Conservation (phyloP, 2,888 invertebrate species). For the Drosophila neotestacea region DNA sequence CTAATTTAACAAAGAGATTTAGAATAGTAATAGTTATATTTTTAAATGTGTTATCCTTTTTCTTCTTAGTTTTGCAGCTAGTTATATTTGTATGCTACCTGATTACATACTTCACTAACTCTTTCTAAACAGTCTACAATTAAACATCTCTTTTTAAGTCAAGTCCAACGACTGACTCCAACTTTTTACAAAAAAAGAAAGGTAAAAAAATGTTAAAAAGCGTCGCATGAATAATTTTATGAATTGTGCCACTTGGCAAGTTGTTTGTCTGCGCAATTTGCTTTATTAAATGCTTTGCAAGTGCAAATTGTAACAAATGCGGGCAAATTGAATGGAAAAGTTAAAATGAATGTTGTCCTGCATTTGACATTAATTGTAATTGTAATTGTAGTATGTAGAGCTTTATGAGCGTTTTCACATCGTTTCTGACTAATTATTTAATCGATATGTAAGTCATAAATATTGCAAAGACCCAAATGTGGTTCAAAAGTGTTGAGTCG, state of each 20-base stretch:
- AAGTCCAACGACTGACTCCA: background rate
- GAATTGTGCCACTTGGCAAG: conserved; percentile 14
- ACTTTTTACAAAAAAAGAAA: background rate
- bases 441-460: conserved; percentile 60
- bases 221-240: conserved; percentile 21
- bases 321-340: conserved; percentile 26
- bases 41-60: background rate
- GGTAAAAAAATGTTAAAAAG: conserved; percentile 8
- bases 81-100: background rate
- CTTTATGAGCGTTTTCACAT: conserved; percentile 1
- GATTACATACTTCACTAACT: background rate
- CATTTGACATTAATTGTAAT: conserved; percentile 35
- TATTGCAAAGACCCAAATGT: conserved; percentile 44
- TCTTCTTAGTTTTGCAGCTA: background rate
- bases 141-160: background rate
- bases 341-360: conserved; percentile 23
- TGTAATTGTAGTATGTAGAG: conserved; percentile 12
- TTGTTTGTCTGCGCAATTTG: conserved; percentile 25
- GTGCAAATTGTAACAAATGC: conserved; percentile 26
- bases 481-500: conserved; percentile 4
- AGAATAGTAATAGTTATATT: too few species aligned
- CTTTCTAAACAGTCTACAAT: background rate
- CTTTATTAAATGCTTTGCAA: conserved; percentile 22
- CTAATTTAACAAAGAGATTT: too few species aligned
- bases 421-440: conserved; percentile 57